Evolutionary conservation across 2,888 invertebrate species (phyloP), one percentile per base, ranked within the genome.

Genomic region (Lepidonotus clava): DNA sequence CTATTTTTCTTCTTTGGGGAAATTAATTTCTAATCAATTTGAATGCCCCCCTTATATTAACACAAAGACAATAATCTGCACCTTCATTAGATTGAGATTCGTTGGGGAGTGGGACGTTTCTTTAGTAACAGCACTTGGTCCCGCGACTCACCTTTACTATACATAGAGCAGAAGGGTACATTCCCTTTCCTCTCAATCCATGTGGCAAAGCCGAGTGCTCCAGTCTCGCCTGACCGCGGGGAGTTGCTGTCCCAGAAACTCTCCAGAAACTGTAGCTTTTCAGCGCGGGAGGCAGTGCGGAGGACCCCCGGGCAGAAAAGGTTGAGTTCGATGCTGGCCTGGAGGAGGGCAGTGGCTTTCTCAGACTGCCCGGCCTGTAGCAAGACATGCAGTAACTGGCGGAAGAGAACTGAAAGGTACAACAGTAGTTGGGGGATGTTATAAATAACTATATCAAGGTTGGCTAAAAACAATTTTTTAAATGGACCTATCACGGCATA

Each of bases 281-380:
- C 92, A 80, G 90, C 90, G 36, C 90, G 86, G 66, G 92, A 66
- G 14, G 89, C 86, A 41, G 88, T 88, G 41, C 89, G 88, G 40
- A 92, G 87, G 6, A 88, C 71, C 6, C 88, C 28, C 1, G 94
- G 94, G 83, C 91, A 90, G 88, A 92, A 94, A 11, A 94, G 89
- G 90, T 95, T 95, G 89, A 94, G 93, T 87, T 95, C 95, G 6
- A 95, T 90, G 67, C 93, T 85, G 8, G 95, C 94, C 90, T 95
- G 95, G 87, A 92, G 93, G 8, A 92, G 89, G 0, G 94, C 94
- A 21, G 94, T 88, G 5, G 94, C 94, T 88, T 93, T 93, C 90
- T 95, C 95, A n/a, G 91, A 92, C 89, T 93, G 92, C 11, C 95
- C 95, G 67, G 91, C 87, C 85, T 93, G 93, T 36, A 91, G 90